Evolutionary conservation across 1,140 invertebrate genomes (phyloP), one percentile per base, ranked within the genome.

Genomic region (Xylocopa sonorina): DNA sequence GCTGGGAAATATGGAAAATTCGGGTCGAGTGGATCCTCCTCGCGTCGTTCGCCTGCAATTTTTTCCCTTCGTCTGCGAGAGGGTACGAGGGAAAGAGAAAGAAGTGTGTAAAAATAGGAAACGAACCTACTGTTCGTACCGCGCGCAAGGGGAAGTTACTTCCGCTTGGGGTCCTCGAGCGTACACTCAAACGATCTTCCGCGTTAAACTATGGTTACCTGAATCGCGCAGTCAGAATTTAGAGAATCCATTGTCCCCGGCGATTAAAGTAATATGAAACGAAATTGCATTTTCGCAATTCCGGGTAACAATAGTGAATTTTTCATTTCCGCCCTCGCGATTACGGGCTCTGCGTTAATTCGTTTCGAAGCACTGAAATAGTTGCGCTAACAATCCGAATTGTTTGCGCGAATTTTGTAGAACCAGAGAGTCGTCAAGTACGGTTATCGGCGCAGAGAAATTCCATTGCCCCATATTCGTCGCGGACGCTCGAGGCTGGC

Each of bases 1-100:
- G 43, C 68, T 68, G 66, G 84, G 77, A 84, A 85, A 84, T 85
- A 81, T 78, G 48, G 51, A 82, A 84, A 86, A 86, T 86, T 86
- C 77, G 77, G 84, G 84, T 86, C 84, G 84, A 86, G 84, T 74
- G 83, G 80, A 78, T 73, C 74, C 80, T 86, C 46, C 67, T 80
- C 62, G 62, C 76, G 72, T 86, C 84, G 81, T 83, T 83, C 79
- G 67, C 34, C 75, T 51, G 84, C 76, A 85, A 86, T 83, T 86
- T 86, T 83, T 83, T 80, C 53, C 53, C 81, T 80, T 72, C 57
- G 57, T 82, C 58, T 68, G 41, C n/a, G 71, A 34, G 78, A 81
- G 78, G 53, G 69, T 73, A 84, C 43, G 77, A 48, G 75, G 53
- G 76, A 27, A 79, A 84, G 79, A 82, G 79, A 75, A 75, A 57